Evolutionary conservation across 2,113 vertebrate genomes (phyloP), one percentile per base, ranked within the genome.

Genomic region (Brachionichthys hirsutus): DNA sequence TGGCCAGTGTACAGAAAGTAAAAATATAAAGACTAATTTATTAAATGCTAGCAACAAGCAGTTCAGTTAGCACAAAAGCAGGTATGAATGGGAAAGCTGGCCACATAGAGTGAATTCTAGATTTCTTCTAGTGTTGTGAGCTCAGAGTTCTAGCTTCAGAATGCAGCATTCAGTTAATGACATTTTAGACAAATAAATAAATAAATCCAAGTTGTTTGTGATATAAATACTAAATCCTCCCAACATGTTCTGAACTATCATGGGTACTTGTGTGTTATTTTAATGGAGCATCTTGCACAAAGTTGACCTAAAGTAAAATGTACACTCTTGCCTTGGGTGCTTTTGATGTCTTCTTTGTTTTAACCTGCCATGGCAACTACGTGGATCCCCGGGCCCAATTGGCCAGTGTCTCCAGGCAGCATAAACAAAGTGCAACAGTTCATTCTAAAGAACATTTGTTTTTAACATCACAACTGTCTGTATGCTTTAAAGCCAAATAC

Each of bases 321-420:
- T 24, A 51, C 55, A 62, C 19, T 46, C n/a, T 58, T 34, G 68
- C 71, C 68, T 63, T 34, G 46, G 66, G 71, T 61, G 56, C 19
- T 55, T 53, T 9, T 42, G 30, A 77, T 34, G 67, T 56, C 52
- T 58, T 52, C 8, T 30, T 8, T 38, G 22, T 62, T 18, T 50
- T 49, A 75, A 62, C 52, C 65, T 34, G 62, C 54, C 52, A 50
- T 9, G 30, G 18, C 10, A 36, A 51, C 67, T 72, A 7, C 24
- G 45, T 54, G 47, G 22, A 43, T n/a, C 66, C 79, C 30, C 14
- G 19, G 64, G 75, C 64, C 55, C 75, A 65, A 17, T 51, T 34
- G 40, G 43, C 47, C 47, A 35, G 10, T 58, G 71, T 78, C 79
- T 66, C 52, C 19, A 35, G 55, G 66, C 73, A 6, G 40, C 45